Conservation (phyloP, 1,140 invertebrate species). For the Aphidius ervi region DNA sequence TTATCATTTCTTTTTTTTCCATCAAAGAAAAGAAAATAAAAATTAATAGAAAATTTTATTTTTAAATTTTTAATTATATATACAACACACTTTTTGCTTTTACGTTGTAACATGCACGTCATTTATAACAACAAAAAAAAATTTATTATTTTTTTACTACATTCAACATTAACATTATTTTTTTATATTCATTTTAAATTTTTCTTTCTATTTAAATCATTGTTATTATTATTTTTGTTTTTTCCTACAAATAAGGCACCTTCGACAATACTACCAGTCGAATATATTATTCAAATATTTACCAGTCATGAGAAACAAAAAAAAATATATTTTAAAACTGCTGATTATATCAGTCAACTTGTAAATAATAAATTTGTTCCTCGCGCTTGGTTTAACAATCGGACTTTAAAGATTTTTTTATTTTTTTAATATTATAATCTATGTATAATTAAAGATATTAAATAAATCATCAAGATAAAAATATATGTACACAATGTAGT, state of each 20-base stretch:
- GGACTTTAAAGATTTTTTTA: no score
- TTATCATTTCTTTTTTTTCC: background rate
- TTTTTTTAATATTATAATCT: no score
- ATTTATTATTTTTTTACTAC: background rate
- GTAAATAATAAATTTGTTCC: no score
- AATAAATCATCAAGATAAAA: no score
- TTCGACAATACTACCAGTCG: conserved; percentile 47
- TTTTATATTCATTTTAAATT: conserved; percentile 18
- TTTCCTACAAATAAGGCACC: conserved; percentile 52
- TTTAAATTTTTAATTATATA: conserved; percentile 2
- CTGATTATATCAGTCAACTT: no score
- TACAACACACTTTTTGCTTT: background rate
- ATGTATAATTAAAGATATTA: no score
- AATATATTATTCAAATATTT: conserved; percentile 21
- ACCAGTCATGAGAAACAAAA: conserved; percentile 25
- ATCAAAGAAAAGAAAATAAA: background rate
- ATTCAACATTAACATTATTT: conserved; percentile 25
- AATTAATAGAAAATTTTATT: background rate
- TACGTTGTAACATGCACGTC: no score
- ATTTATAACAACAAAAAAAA: no score
- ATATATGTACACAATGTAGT: no score
- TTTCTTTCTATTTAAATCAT: conserved; percentile 27
- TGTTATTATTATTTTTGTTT: conserved; percentile 28
- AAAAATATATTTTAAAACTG: no score
- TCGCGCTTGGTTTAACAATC: no score